Evolutionary conservation across 2,113 vertebrate genomes (phyloP), one percentile per base, ranked within the genome.

Genomic region (Anoura caudifer): DNA sequence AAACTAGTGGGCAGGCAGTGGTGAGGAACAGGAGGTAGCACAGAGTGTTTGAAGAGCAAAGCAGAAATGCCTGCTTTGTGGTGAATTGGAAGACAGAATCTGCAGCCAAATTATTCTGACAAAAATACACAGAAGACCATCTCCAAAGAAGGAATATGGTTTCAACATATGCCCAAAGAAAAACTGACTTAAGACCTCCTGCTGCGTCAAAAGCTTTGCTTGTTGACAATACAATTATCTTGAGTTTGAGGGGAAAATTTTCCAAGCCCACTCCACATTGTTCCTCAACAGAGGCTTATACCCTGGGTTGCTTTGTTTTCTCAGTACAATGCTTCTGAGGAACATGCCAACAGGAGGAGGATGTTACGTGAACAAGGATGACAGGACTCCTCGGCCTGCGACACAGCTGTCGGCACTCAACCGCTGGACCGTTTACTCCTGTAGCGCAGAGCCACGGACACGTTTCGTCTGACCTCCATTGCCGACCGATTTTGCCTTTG

Each of bases 221-320:
- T 93, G 84, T 81, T 90, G 96, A 97, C 85, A 76, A n/a, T n/a
- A 83, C 73, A 93, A 76, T 93, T 83, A 88, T 47, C 92, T 86
- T 54, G 79, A 93, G 52, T 94, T 92, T 83, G 67, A 76, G 43
- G 33, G 59, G 72, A 33, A 38, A 84, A 80, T 17, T 83, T 91
- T 88, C 54, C 59, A 96, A 94, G 77, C 93, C 61, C 43, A 59
- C 77, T 96, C 67, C 47, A n/a, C 97, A 87, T 38, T 92, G 56
- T 94, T 93, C 69, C 90, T 65, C 75, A 72, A 17, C 38, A 85
- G 45, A 96, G 36, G 90, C 41, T 87, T 65, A 70, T 2, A 45
- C 10, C n/a, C 10, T n/a, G 31, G 38, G n/a, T 14, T 47, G 47
- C 43, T 92, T 67, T 95, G 80, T 87, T 93, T 95, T 93, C 56